phyloP scores from a whole-genome alignment of 2,888 invertebrate genomes.

The Notodonta dromedarius region DNA sequence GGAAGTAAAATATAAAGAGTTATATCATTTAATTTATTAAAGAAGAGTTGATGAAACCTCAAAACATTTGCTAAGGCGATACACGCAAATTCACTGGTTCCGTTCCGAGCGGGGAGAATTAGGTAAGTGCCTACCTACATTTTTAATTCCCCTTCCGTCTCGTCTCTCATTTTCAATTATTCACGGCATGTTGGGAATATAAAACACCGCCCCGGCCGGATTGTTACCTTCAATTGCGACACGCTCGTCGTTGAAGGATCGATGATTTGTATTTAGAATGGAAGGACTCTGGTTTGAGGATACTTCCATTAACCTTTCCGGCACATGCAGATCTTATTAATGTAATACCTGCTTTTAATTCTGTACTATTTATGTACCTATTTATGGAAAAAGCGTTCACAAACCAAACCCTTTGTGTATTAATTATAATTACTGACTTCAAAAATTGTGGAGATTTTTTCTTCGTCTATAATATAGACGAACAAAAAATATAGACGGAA shows the following conservation, averaged over 20 bases:
- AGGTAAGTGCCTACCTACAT: neutral
- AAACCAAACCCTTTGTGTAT: too few species aligned
- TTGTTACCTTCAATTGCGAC: neutral
- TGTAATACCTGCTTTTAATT: too few species aligned
- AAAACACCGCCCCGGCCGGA: slow-evolving; percentile 2
- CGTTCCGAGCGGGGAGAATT: neutral
- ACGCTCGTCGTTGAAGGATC: neutral
- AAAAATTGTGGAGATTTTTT: too few species aligned
- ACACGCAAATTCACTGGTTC: neutral
- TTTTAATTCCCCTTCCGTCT: slow-evolving; percentile 6
- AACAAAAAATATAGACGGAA: too few species aligned
- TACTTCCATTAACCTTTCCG: too few species aligned
- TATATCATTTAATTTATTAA: neutral
- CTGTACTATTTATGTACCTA: too few species aligned
- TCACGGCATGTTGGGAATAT: slow-evolving; percentile 5
- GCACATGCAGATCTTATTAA: too few species aligned
- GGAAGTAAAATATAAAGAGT: too few species aligned
- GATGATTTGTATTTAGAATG: neutral
- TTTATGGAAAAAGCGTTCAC: too few species aligned
- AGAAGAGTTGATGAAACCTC: neutral
- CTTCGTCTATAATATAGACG: too few species aligned
- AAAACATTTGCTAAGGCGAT: neutral
- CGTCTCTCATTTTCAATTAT: slow-evolving; percentile 8
- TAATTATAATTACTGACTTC: too few species aligned
- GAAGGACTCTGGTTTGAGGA: too few species aligned